Base-by-base conservation (phyloP, 2,113 vertebrate species). In the Amphilophus citrinellus region DNA sequence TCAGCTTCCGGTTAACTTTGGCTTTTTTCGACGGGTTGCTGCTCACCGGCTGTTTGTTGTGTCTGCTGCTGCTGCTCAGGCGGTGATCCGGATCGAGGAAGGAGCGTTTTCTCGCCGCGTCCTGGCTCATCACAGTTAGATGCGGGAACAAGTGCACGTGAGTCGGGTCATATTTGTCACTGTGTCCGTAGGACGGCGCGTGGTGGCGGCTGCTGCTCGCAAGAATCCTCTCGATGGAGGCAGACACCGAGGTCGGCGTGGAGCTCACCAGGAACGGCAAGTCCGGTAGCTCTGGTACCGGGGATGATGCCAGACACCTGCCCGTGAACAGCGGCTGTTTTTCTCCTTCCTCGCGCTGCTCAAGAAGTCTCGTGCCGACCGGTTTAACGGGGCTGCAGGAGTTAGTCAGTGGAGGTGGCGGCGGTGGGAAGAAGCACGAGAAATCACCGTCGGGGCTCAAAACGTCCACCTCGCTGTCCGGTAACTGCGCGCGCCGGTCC, bases 1-100 rank as follows among this genome's bases (percentile, higher is more conserved):
- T 96, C 7, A 98, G 95, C 77, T 97, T 98, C 57, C 97, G 96
- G 85, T 96, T 96, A 2, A 96, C 95, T 93, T 99, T 99, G 66
- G 94, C 88, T 89, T 97, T 98, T 94, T 97, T 97, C 10, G 93
- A 44, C 4, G 95, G 3, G 80, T 27, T 63, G 82, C 18, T 61
- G 13, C 66, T 39, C 47, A 32, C 61, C 1, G 85, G 5, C 1
- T 95, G 90, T 86, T 95, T 95, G 76, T 39, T 62, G 77, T 71
- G 87, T 18, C 91, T 94, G 57, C 78, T 78, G 3, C 77, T 80
- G 3, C 47, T 7, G 50, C 50, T 53, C 50, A 53, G 50, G 17
- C 76, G 82, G 4, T 77, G 93, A 0, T 96, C 95, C 7, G 88
- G 42, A 6, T 94, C 87, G 2, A 89, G 75, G 80, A 84, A 92